Conservation (phyloP, 2,797 vertebrate genomes). For the Coccyzus lansbergi region DNA sequence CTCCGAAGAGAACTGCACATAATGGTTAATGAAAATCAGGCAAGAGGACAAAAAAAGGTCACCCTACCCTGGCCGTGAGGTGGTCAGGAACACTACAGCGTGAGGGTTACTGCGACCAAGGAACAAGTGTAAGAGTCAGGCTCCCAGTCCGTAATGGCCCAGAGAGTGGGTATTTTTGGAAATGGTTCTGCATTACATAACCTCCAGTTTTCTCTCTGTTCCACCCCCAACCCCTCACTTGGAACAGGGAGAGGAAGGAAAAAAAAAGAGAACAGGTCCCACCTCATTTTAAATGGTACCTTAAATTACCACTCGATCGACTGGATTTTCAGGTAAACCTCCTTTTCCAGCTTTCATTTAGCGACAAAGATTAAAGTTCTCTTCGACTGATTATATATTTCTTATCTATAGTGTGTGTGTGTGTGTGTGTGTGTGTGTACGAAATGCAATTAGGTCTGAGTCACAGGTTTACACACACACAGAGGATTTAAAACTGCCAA, state of each 20-base stretch:
- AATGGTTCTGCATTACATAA: slow-evolving; percentile 83
- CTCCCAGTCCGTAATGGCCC: slow-evolving; percentile 67
- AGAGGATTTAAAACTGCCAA: slow-evolving; percentile 13
- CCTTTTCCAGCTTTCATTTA: slow-evolving; percentile 40
- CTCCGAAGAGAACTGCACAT: slow-evolving; percentile 64
- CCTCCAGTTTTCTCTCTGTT: slow-evolving; percentile 48
- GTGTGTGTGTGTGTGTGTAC: neutral
- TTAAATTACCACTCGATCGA: slow-evolving; percentile 36
- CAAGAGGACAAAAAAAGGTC: slow-evolving; percentile 64
- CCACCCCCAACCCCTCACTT: neutral
- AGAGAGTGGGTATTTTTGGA: slow-evolving; percentile 81
- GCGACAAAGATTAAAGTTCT: slow-evolving; percentile 63
- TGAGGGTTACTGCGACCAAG: slow-evolving; percentile 59
- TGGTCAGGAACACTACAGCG: slow-evolving; percentile 59
- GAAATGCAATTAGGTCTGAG: slow-evolving; percentile 13
- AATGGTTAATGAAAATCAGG: slow-evolving; percentile 72
- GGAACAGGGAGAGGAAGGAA: neutral
- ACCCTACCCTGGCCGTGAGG: slow-evolving; percentile 41
- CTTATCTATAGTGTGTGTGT: neutral
- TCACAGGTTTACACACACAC: slow-evolving; percentile 15
- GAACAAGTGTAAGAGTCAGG: slow-evolving; percentile 64
- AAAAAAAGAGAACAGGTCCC: slow-evolving; percentile 23
- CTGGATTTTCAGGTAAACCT: slow-evolving; percentile 27
- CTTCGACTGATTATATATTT: slow-evolving; percentile 4
- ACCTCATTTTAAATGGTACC: slow-evolving; percentile 36